A percentile compares a stretch with the other conserved stretches of the same genome.
Conservation (phyloP, 2,888 invertebrate genomes). For the Drosophila prostipennis region DNA sequence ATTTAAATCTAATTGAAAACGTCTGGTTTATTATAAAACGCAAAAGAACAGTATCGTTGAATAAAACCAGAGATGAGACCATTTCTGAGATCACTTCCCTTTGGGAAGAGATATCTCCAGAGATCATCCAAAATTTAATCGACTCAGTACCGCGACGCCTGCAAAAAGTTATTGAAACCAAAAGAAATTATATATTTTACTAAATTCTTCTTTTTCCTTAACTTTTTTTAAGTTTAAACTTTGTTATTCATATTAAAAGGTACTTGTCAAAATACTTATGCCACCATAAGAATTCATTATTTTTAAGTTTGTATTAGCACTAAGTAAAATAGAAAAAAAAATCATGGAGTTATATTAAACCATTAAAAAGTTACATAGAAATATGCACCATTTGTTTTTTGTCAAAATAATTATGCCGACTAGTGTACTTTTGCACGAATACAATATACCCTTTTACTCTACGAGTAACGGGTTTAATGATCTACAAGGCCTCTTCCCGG, state of each 20-base stretch:
- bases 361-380: constrained; percentile 10
- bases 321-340: constrained; percentile 12
- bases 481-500: too few relatives aligned
- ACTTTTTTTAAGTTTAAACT: constrained; percentile 1
- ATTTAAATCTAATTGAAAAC: constrained; percentile 9
- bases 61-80: constrained; percentile 13
- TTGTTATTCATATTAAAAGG: constrained; percentile 12
- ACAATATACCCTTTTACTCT: too few relatives aligned
- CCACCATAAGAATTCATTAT: constrained; percentile 7
- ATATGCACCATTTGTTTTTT: constrained; percentile 8
- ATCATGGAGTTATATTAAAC: constrained; percentile 1
- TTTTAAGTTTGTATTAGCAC: constrained; percentile 13
- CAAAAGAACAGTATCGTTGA: constrained; percentile 1
- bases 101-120: constrained; percentile 10
- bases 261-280: constrained; percentile 25
- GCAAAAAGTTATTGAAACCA: constrained; percentile 9
- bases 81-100: constrained; percentile 15
- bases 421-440: too few relatives aligned
- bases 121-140: constrained; percentile 21
- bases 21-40: constrained; percentile 13
- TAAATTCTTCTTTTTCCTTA: neutral
- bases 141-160: constrained; percentile 28
- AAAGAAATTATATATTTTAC: constrained; percentile 15
- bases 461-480: too few relatives aligned
- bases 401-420: constrained; percentile 16